Evolutionary conservation across 2,888 invertebrate genomes (phyloP).

Genomic region (Perdita meconis): DNA sequence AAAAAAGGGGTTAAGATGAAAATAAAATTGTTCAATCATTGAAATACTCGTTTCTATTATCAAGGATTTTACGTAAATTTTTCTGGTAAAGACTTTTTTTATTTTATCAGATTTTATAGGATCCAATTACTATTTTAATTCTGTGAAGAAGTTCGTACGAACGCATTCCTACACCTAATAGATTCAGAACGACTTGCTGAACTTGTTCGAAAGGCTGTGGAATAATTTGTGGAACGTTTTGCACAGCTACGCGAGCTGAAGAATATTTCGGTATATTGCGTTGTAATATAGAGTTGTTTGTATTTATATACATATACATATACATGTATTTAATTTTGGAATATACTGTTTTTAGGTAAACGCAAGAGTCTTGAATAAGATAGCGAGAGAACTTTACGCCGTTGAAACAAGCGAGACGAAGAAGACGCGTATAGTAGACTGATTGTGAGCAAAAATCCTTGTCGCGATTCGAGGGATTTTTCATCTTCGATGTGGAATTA

Average conservation of each 20-base stretch:
- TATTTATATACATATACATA: conserved; percentile 38
- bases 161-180: too few species aligned
- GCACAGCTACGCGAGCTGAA: conserved; percentile 18
- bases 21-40: too few species aligned
- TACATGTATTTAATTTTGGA: conserved; percentile 52
- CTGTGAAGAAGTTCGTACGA: too few species aligned
- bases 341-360: conserved; percentile 46
- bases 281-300: conserved; percentile 36
- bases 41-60: too few species aligned
- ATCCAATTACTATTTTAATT: too few species aligned
- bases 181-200: too few species aligned
- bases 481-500: conserved; percentile 33
- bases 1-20: too few species aligned
- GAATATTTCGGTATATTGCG: conserved; percentile 15
- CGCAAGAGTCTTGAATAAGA: conserved; percentile 36
- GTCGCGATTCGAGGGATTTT: conserved; percentile 18
- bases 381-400: conserved; percentile 9
- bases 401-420: conserved; percentile 3
- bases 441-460: conserved; percentile 37
- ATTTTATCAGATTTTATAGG: too few species aligned
- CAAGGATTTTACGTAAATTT: too few species aligned
- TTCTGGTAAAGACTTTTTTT: too few species aligned
- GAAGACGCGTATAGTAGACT: conserved; percentile 12
- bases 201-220: too few species aligned
- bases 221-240: neutral